Evolutionary conservation across 2,797 vertebrate genomes (phyloP), one percentile per base, ranked within the genome.

Genomic region (Serranus cabrilla): DNA sequence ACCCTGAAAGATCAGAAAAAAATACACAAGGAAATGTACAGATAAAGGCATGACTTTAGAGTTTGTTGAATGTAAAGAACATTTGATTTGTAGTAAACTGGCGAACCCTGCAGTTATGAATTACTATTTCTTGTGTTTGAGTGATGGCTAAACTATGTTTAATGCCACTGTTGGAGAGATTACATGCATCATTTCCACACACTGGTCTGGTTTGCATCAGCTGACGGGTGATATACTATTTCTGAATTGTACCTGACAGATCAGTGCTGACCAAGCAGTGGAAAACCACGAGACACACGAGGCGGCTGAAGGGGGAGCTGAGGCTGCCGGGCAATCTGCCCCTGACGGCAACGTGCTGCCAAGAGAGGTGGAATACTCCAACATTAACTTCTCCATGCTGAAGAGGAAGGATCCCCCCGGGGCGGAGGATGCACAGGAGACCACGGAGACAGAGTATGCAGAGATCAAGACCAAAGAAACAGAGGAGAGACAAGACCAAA

Each of bases 381-480:
- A 71, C 40, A 88, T 94, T 2, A 20, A 93, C 66, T 93, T 90
- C 51, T 87, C 81, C 6, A 39, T 56, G 40, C 9, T 90, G 52
- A 85, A 81, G 37, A 47, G 40, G 1, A 74, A 57, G 54, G n/a
- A 20, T 12, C 2, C 37, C 4, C 5, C 31, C 4, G 61, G 21
- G 17, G 20, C 11, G 16, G 27, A 23, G 20, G 11, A 25, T 2
- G 17, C 8, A 0, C 31, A 18, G 39, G 58, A 65, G 0, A 47
- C 14, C 27, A 27, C 54, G 2, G 82, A 90, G 45, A 81, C 80
- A 0, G 93, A 90, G 21, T 95, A 95, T 0, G 89, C 94, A 39
- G 91, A 94, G 80, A 91, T 95, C 23, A 90, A 85, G 71, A 79
- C 0, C 14, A 78, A 72, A 10, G 49, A 18, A 17, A n/a, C 2